Evolutionary conservation across 2,888 invertebrate species (phyloP).

Genomic region (Periphyllus acericola): DNA sequence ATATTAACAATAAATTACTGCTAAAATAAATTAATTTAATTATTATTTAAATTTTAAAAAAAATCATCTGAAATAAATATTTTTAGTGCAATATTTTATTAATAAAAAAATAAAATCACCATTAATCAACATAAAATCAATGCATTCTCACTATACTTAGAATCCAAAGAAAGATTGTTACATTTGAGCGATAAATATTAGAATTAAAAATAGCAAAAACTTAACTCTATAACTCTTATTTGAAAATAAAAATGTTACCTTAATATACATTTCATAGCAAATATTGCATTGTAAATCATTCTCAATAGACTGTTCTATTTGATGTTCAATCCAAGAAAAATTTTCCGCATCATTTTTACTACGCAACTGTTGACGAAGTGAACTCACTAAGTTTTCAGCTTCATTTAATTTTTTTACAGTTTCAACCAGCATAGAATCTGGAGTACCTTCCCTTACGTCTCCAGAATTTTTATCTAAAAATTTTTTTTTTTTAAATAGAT

Average conservation of each 20-base stretch:
- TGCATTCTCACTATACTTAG: no score
- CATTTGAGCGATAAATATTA: no score
- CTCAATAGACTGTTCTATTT: constrained; percentile 33
- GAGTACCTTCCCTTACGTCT: not conserved
- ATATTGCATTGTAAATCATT: constrained; percentile 55
- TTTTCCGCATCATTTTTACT: constrained; percentile 1
- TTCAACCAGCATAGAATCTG: constrained; percentile 40
- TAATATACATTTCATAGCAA: constrained; percentile 58
- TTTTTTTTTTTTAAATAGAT: not conserved
- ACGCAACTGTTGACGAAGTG: constrained; percentile 39
- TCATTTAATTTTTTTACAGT: constrained; percentile 52
- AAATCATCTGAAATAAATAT: no score
- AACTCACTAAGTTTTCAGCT: constrained; percentile 12
- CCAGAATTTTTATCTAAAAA: constrained; percentile 39
- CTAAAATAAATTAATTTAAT: no score
- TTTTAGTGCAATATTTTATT: no score
- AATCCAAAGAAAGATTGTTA: no score
- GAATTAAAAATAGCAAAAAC: not conserved
- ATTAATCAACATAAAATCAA: no score
- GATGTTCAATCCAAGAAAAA: constrained; percentile 52
- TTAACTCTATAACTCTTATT: not conserved
- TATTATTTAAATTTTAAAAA: no score
- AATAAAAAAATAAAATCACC: no score
- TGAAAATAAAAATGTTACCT: constrained; percentile 24
- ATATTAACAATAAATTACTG: no score